These are phyloP conservation scores for Scolopax bukidnonensis DNA, from an alignment of 2,797 vertebrate genomes.

Conservation along the genomic window DNA sequence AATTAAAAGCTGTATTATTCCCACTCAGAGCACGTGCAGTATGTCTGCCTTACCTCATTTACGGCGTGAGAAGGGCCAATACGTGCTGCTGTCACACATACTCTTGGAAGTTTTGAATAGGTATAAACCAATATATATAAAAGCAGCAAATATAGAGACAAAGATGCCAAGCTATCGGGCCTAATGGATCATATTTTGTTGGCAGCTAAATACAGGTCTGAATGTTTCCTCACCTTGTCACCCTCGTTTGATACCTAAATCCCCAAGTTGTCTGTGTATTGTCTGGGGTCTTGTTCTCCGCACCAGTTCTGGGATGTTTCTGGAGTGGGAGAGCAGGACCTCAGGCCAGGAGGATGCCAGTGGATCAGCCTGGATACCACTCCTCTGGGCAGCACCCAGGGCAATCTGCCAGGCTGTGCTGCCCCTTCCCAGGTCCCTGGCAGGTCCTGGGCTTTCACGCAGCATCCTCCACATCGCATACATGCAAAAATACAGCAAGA, in stretches of 20 bases:
- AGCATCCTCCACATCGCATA: background rate
- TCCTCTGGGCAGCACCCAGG: background rate
- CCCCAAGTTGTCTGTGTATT: background rate
- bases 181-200: background rate
- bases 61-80: background rate
- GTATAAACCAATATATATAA: background rate
- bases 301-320: background rate
- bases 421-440: background rate
- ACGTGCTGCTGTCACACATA: background rate
- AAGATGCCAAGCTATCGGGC: background rate
- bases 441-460: background rate
- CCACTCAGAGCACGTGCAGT: fast-evolving
- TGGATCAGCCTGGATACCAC: too few relatives aligned
- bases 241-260: background rate
- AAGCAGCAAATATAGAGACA: background rate
- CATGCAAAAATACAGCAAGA: background rate
- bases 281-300: background rate
- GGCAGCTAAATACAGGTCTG: background rate
- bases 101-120: background rate
- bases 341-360: background rate
- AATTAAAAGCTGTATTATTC: background rate
- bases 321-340: background rate
- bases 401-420: background rate
- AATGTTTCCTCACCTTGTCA: background rate
- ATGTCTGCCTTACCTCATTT: background rate